Evolutionary conservation across 2,113 vertebrate genomes (phyloP).

Genomic region (Malaclemys terrapin): DNA sequence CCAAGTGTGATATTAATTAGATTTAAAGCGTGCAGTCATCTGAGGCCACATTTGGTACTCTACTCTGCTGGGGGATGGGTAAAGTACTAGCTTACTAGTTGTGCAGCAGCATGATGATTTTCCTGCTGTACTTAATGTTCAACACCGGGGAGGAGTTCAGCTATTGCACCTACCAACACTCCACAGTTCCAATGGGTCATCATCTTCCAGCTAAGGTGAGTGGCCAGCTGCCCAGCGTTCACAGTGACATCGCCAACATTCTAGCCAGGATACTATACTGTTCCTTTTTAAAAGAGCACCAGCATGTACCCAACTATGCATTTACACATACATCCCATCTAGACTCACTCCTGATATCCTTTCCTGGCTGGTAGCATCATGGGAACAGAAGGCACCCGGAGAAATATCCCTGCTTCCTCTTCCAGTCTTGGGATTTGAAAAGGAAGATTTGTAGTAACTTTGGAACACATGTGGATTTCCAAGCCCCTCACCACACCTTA

Average conservation of each 20-base stretch:
- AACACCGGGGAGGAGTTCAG: neutral
- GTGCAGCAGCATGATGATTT: neutral
- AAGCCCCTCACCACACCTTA: neutral
- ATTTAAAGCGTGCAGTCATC: neutral
- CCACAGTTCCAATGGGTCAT: neutral
- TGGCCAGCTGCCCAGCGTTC: neutral
- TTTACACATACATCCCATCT: neutral
- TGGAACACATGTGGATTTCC: neutral
- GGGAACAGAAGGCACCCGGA: neutral
- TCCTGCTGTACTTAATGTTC: neutral
- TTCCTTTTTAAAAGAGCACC: neutral
- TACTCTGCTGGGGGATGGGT: neutral
- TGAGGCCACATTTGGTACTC: neutral
- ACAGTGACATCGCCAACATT: neutral
- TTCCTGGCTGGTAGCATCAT: neutral
- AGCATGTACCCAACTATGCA: neutral
- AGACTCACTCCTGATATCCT: neutral
- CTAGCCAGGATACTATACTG: neutral
- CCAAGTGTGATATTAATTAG: neutral
- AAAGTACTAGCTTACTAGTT: neutral
- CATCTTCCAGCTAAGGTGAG: neutral
- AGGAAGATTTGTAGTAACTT: neutral
- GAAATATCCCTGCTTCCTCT: neutral
- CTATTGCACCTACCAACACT: neutral
- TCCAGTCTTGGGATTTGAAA: neutral